Evolutionary conservation across 2,113 vertebrate genomes (phyloP).

Genomic region (Lichenostomus cassidix): DNA sequence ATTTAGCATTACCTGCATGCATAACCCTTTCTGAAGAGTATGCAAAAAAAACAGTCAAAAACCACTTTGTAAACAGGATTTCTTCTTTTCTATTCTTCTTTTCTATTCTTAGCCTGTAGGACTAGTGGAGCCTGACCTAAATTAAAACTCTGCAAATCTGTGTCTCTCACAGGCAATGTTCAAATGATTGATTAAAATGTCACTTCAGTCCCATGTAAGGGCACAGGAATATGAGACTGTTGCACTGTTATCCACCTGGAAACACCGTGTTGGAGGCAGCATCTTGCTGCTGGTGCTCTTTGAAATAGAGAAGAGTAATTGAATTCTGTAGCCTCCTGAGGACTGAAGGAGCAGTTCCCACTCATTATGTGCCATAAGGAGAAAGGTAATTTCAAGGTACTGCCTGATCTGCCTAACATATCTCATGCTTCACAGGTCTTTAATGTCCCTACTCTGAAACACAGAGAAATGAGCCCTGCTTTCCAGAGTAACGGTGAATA

Average conservation of each 20-base stretch:
- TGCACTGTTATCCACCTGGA: not conserved
- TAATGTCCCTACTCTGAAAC: not conserved
- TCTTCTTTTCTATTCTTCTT: not conserved
- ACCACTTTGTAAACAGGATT: not conserved
- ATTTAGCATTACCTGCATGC: not conserved
- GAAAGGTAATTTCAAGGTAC: not conserved
- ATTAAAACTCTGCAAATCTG: not conserved
- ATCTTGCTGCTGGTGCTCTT: not conserved
- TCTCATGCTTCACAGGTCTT: not conserved
- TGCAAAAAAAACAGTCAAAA: not conserved
- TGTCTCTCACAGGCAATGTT: not conserved
- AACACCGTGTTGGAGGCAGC: rapidly evolving
- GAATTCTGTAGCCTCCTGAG: not conserved
- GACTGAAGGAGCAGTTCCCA: not conserved
- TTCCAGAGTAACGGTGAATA: not conserved
- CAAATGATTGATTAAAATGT: not conserved
- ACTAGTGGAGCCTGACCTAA: not conserved
- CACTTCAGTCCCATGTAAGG: not conserved
- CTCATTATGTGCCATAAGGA: not conserved
- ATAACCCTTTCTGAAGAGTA: not conserved
- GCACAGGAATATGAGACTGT: not conserved
- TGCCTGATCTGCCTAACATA: not conserved
- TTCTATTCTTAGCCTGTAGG: not conserved
- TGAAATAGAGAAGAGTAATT: not conserved
- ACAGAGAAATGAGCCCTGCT: not conserved